Evolutionary conservation across 2,797 vertebrate species (phyloP).

Genomic region (Labeo calbasu): DNA sequence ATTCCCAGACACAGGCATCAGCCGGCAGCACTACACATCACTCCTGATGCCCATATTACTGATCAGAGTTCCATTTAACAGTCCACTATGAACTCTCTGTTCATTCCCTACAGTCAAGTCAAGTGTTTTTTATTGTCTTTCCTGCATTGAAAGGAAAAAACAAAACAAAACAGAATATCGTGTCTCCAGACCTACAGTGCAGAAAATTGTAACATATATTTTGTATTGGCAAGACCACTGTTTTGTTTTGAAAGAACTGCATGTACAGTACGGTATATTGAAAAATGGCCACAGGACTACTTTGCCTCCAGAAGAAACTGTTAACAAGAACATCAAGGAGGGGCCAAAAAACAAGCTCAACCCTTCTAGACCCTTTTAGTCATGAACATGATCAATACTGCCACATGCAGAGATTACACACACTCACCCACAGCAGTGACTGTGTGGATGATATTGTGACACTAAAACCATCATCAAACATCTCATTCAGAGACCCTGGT

Average conservation of each 20-base stretch:
- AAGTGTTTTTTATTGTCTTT: background rate
- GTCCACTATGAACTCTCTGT: background rate
- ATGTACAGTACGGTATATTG: background rate
- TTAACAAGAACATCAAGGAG: background rate
- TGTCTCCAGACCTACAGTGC: background rate
- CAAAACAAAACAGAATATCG: background rate
- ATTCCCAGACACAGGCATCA: background rate
- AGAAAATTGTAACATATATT: background rate
- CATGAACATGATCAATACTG: background rate
- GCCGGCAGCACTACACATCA: background rate
- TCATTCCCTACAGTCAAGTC: background rate
- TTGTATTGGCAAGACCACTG: background rate
- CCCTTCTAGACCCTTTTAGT: background rate
- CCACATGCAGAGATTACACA: background rate
- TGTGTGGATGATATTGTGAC: background rate
- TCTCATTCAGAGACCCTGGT: background rate
- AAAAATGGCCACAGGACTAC: background rate
- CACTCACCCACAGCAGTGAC: background rate
- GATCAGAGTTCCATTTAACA: background rate
- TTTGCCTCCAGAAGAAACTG: background rate
- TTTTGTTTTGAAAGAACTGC: background rate
- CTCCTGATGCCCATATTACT: background rate
- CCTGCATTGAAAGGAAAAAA: background rate
- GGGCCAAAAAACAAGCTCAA: background rate
- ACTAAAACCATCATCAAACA: background rate